Evolutionary conservation across 2,113 vertebrate genomes (phyloP), one percentile per base, ranked within the genome.

Genomic region (Cettia cetti): DNA sequence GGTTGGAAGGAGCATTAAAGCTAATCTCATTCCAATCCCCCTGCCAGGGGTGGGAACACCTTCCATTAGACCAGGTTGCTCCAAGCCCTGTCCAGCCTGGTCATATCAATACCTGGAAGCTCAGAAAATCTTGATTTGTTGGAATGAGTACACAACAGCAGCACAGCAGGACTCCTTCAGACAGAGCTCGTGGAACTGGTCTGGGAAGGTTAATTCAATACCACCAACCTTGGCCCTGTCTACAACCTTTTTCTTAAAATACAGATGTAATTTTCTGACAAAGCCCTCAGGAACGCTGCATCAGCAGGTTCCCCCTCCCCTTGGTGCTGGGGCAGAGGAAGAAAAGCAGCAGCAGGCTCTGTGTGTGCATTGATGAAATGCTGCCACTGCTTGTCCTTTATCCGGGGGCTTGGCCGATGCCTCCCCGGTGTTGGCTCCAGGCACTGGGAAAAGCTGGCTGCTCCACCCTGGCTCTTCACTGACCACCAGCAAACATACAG

Each of bases 291-390:
- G 45, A 82, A 17, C 33, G 87, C 85, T 89, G 63, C 42, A 11
- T 93, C 94, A 86, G 96, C 92, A 79, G n/a, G 8, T 82, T 68
- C 44, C 17, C 35, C 53, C n/a, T 94, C 28, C 59, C 42, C 45
- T 71, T 6, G 9, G 42, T 44, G 78, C 78, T 61, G 70, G 30
- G 23, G 22, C 72, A 89, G 65, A 75, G 77, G 37, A 31, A n/a
- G 69, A 20, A 37, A 35, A 52, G 47, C 65, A 30, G 61, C 61
- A 63, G 30, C 11, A 18, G 0, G 6, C 61, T 40, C 39, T 84
- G 6, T 7, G 44, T 69, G 57, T 31, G 75, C 65, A 50, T 53
- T 44, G 90, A 45, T 45, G 76, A 47, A 49, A 28, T 10, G 40
- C 69, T 94, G 64, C 45, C 27, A 13, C 56, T 24, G 15, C 82